These are phyloP conservation scores for Leuctra nigra DNA, from an alignment of 2,888 invertebrate genomes.

Conservation along the genomic window DNA sequence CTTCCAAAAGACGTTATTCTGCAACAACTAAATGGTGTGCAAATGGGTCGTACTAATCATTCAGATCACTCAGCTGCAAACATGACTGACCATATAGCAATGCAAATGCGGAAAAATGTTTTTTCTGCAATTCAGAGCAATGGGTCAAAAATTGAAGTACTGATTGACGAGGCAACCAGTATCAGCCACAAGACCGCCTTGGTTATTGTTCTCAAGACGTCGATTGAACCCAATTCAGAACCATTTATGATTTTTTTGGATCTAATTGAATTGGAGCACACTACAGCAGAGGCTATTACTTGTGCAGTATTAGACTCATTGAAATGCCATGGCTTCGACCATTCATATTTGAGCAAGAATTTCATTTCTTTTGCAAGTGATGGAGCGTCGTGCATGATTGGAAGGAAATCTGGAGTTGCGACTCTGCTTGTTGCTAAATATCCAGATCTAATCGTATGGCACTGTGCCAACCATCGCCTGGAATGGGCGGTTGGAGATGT, in stretches of 20 bases:
- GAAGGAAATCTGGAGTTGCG: constrained; percentile 26
- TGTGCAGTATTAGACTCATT: background rate
- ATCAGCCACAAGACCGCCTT: background rate
- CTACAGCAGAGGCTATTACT: background rate
- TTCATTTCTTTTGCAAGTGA: background rate
- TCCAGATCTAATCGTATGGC: constrained; percentile 25
- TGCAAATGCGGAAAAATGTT: background rate
- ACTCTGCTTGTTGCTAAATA: constrained; percentile 16
- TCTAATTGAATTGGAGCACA: background rate
- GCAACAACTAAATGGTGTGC: background rate
- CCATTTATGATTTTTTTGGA: background rate
- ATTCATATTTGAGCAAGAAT: constrained; percentile 22
- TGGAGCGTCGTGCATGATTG: constrained; percentile 23
- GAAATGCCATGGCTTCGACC: constrained; percentile 6
- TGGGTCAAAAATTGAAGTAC: background rate
- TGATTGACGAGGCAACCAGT: background rate
- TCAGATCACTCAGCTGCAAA: background rate
- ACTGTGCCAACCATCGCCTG: constrained; percentile 24
- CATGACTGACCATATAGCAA: background rate
- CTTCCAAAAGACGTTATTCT: background rate
- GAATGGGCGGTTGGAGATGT: constrained; percentile 24
- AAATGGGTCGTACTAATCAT: background rate
- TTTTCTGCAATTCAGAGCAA: background rate
- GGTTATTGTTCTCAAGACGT: background rate
- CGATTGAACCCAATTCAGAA: background rate